Evolutionary conservation across 2,797 vertebrate species (phyloP), one percentile per base, ranked within the genome.

Genomic region (Rhinoraja longicauda): DNA sequence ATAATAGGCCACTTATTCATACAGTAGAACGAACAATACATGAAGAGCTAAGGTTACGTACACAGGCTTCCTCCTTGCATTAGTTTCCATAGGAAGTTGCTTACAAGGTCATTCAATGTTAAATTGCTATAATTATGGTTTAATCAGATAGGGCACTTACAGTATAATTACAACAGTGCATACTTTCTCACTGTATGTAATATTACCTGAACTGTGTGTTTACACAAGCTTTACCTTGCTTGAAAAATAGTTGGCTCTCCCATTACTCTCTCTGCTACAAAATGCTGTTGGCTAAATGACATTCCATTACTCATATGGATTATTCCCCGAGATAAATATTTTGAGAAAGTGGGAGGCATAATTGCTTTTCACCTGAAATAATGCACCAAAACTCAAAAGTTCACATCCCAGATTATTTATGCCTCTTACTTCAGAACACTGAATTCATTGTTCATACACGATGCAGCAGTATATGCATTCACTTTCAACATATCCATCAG

Each of bases 261-360:
- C 86, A 64, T 90, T 90, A 9, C 29, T 90, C 79, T 82, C 79
- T 53, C 79, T 57, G 79, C 9, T 29, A 53, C 21, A 82, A 21
- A 82, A 26, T 53, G 24, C 45, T 26, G 21, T 82, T 82, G 79
- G 79, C 9, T 8, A 82, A 82, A 82, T 90, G 59, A 90, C 86
- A 90, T 90, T 67, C 29, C n/a, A 90, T 90, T 90, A 64, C n/a
- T 64, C 29, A 90, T 36, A 90, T 67, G 17, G 86, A 67, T 90
- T 19, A 39, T 70, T 36, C n/a, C 2, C 17, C 19, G n/a, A 36
- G 86, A 90, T 67, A 90, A 90, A 90, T 90, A 36, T 64, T 67
- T 64, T 67, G 59, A 67, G 62, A n/a, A 90, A 90, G 17, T 32
- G 9, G 32, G 62, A 67, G 36, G 29, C 17, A 36, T 62, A 70